phyloP scores from a whole-genome alignment of 1,140 invertebrate genomes.

The Drosophila parvula region DNA sequence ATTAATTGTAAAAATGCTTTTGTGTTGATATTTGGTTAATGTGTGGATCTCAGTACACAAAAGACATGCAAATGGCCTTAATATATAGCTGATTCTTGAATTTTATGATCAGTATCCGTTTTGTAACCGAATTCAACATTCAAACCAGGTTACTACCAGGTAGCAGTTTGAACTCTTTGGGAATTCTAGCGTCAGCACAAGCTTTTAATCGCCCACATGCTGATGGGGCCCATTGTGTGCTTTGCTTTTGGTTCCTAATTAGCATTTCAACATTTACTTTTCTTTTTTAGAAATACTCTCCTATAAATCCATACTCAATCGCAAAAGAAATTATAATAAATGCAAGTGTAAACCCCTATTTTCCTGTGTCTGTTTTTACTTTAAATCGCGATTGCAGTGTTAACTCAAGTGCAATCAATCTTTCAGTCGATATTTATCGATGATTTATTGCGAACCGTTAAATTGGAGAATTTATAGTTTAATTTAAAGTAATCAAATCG shows the following conservation, averaged over 20 bases:
- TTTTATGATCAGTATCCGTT: background rate
- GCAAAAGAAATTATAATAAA: background rate
- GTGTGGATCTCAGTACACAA: too few relatives aligned
- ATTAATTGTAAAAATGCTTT: too few relatives aligned
- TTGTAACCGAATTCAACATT: background rate
- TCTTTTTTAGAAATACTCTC: background rate
- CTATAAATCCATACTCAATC: background rate
- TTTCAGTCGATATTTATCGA: background rate
- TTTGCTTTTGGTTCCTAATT: background rate
- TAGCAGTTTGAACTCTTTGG: background rate
- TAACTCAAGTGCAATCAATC: conserved; percentile 5
- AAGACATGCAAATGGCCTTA: background rate
- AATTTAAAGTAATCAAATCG: background rate
- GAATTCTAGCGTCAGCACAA: background rate
- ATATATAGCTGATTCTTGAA: background rate
- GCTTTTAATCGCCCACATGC: background rate
- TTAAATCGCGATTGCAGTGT: conserved; percentile 2
- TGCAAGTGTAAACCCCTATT: background rate
- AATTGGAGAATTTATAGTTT: background rate
- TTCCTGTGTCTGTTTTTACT: background rate
- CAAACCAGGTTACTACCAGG: background rate
- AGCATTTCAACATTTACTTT: too few relatives aligned
- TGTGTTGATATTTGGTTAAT: too few relatives aligned
- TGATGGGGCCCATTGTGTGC: too few relatives aligned
- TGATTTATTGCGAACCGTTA: background rate